phyloP scores from a whole-genome alignment of 2,797 vertebrate species.

The Parauchenoglanis punctatus region DNA sequence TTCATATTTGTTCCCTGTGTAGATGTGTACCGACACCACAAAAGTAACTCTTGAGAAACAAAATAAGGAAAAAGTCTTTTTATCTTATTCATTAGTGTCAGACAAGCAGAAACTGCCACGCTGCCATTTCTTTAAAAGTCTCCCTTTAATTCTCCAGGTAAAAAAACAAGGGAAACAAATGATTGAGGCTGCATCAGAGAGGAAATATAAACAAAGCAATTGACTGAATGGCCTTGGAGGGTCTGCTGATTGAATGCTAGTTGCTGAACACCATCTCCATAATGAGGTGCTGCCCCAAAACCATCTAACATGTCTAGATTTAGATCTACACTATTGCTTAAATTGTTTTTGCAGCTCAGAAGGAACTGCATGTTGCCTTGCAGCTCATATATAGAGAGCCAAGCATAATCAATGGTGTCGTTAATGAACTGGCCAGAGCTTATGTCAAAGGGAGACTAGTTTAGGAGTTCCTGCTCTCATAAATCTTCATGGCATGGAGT shows the following conservation, averaged over 20 bases:
- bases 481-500: slow-evolving; percentile 28
- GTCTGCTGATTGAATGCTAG: slow-evolving; percentile 61
- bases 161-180: slow-evolving; percentile 62
- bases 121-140: slow-evolving; percentile 61
- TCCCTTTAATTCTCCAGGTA: slow-evolving; percentile 72
- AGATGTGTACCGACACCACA: slow-evolving; percentile 16
- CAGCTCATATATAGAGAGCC: slow-evolving; percentile 39
- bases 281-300: slow-evolving; percentile 57
- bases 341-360: slow-evolving; percentile 44
- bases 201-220: slow-evolving; percentile 70
- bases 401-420: slow-evolving; percentile 49
- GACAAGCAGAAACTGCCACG: slow-evolving; percentile 59
- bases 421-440: slow-evolving; percentile 48
- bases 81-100: slow-evolving; percentile 61
- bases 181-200: slow-evolving; percentile 67
- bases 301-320: slow-evolving; percentile 51
- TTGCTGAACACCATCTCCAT: slow-evolving; percentile 62
- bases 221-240: slow-evolving; percentile 55
- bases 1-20: not conserved
- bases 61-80: slow-evolving; percentile 18
- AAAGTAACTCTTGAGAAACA: not conserved
- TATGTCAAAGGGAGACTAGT: slow-evolving; percentile 37
- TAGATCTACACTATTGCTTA: slow-evolving; percentile 45
- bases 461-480: slow-evolving; percentile 15
- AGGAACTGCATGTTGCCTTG: slow-evolving; percentile 45